A percentile compares a stretch with the other conserved stretches of the same genome.
Conservation (phyloP, 2,888 invertebrate genomes). For the Philonicus albiceps region DNA sequence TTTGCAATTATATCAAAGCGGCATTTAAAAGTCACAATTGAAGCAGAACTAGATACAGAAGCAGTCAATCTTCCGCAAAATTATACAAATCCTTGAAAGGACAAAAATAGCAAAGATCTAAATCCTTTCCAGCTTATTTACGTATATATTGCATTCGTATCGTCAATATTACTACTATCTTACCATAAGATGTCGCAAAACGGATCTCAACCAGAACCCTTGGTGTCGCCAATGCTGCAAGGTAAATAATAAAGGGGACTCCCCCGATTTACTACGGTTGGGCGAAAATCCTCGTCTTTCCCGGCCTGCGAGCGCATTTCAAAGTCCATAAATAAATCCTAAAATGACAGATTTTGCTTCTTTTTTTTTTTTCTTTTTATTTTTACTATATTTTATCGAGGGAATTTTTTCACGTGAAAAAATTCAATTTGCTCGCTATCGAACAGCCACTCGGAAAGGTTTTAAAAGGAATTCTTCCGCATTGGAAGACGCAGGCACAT, state of each 20-base stretch:
- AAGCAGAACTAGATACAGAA: neutral
- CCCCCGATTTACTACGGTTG: neutral
- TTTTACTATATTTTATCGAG: neutral
- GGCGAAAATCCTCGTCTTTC: neutral
- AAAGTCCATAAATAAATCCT: conserved; percentile 9
- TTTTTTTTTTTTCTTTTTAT: neutral
- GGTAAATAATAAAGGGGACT: neutral
- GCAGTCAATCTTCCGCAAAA: neutral
- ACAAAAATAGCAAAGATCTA: neutral
- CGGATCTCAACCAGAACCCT: neutral
- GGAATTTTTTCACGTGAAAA: conserved; percentile 35
- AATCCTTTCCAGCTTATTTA: neutral
- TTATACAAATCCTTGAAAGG: neutral
- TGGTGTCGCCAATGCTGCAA: neutral
- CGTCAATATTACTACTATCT: neutral
- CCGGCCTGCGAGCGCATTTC: neutral
- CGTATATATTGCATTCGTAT: neutral
- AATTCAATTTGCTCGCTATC: conserved; percentile 34
- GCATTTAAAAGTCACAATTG: neutral
- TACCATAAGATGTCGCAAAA: neutral
- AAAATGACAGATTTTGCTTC: neutral
- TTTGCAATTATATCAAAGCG: neutral
- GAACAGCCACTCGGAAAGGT: conserved; percentile 10
- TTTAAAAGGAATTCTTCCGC: conserved; percentile 14
- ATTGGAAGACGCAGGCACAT: conserved; percentile 1